These are phyloP conservation scores for Caenorhabditis tropicalis DNA, from an alignment of 1,140 invertebrate species.

Conservation along the genomic window DNA sequence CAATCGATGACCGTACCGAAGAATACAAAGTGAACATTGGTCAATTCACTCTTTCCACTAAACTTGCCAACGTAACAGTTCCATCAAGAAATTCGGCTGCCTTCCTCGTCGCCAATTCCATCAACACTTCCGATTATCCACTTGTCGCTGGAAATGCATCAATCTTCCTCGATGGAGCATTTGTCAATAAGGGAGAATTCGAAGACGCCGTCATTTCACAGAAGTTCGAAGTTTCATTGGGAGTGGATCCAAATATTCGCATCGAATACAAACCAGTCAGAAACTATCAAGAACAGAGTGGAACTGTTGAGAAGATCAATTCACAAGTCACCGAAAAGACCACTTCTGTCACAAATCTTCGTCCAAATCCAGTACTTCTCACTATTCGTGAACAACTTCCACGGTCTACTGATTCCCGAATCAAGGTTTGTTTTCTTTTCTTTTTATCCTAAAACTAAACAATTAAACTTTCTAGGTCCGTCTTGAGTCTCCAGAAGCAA, in stretches of 20 bases:
- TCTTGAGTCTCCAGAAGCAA: slow-evolving; percentile 13
- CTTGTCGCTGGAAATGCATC: slow-evolving; percentile 72
- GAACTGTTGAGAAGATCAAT: slow-evolving; percentile 63
- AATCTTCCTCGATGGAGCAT: slow-evolving; percentile 74
- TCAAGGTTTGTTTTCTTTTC: slow-evolving; percentile 41
- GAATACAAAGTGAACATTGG: slow-evolving; percentile 68
- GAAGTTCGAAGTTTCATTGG: slow-evolving; percentile 73
- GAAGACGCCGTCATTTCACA: slow-evolving; percentile 60
- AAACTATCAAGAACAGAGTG: slow-evolving; percentile 61
- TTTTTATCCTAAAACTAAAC: background rate
- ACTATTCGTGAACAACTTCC: slow-evolving; percentile 71
- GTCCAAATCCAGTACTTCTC: slow-evolving; percentile 62
- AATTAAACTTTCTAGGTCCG: background rate
- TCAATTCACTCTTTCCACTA: slow-evolving; percentile 72
- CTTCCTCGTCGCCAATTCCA: slow-evolving; percentile 72
- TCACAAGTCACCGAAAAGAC: slow-evolving; percentile 70
- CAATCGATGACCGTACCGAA: slow-evolving; percentile 11
- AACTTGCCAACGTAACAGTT: slow-evolving; percentile 72
- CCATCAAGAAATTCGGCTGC: slow-evolving; percentile 72
- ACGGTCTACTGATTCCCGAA: slow-evolving; percentile 53
- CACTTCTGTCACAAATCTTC: background rate
- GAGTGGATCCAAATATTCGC: slow-evolving; percentile 71
- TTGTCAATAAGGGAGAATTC: slow-evolving; percentile 73
- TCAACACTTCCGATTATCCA: slow-evolving; percentile 71
- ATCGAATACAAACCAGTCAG: slow-evolving; percentile 70